Percentiles rank a stretch among this genome's conserved stretches.
Evolutionary conservation across 2,888 invertebrate genomes (phyloP).

Genomic region (Perithous albicinctus): DNA sequence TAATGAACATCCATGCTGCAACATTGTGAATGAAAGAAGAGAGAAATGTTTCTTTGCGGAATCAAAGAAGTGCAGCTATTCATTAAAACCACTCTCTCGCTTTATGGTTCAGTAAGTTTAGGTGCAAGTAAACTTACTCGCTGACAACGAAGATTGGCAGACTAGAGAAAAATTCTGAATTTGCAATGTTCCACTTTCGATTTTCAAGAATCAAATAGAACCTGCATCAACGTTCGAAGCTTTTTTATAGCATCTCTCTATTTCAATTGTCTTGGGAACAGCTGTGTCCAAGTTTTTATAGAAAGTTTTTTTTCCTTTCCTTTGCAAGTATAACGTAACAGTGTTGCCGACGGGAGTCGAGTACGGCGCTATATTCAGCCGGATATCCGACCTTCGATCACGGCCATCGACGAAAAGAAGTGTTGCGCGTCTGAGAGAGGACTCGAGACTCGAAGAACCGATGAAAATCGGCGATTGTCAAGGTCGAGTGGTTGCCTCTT

Average conservation of each 20-base stretch:
- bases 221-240: not conserved
- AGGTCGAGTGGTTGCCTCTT: slow-evolving; percentile 65
- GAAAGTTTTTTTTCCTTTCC: slow-evolving; percentile 18
- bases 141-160: slow-evolving; percentile 4
- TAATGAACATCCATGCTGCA: not conserved
- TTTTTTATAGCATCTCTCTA: not conserved
- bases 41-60: not conserved
- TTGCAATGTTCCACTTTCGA: slow-evolving; percentile 32
- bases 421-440: slow-evolving; percentile 47
- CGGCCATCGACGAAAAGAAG: slow-evolving; percentile 57
- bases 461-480: slow-evolving; percentile 68
- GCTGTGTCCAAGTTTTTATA: slow-evolving; percentile 36
- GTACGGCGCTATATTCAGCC: slow-evolving; percentile 17
- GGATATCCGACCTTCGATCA: slow-evolving; percentile 59
- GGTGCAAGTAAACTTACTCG: not conserved
- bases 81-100: slow-evolving; percentile 10
- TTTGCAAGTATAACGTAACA: slow-evolving; percentile 23
- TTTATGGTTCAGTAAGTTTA: slow-evolving; percentile 36
- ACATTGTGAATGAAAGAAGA: not conserved
- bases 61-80: not conserved
- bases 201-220: slow-evolving; percentile 10
- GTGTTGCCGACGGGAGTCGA: slow-evolving; percentile 10
- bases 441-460: slow-evolving; percentile 62
- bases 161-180: slow-evolving; percentile 4
- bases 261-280: slow-evolving; percentile 20